phyloP scores from a whole-genome alignment of 2,888 invertebrate species.

The Archaeoteleia sp. region DNA sequence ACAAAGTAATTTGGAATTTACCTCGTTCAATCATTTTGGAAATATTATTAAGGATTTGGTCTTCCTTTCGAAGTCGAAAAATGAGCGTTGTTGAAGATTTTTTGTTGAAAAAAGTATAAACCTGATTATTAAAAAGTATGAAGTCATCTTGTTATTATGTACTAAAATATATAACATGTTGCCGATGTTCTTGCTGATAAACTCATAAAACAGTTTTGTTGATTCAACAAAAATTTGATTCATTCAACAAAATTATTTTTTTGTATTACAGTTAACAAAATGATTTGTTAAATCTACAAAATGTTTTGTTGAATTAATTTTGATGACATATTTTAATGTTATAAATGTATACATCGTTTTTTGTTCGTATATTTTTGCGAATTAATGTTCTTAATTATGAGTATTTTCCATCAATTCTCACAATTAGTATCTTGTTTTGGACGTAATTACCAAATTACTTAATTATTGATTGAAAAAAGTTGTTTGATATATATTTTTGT shows the following conservation, averaged over 20 bases:
- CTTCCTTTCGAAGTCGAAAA: no score
- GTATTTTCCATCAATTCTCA: constrained; percentile 42
- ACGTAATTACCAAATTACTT: constrained; percentile 37
- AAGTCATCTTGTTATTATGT: constrained; percentile 44
- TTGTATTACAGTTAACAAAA: no score
- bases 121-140: no score
- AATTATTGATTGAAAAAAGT: constrained; percentile 31
- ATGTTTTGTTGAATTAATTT: constrained; percentile 39
- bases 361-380: constrained; percentile 24
- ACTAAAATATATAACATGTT: constrained; percentile 38
- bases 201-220: no score
- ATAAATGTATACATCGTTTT: constrained; percentile 32
- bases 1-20: no score
- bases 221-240: no score
- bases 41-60: no score
- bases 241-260: no score
- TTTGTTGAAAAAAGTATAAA: no score
- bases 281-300: no score
- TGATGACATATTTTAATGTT: constrained; percentile 39
- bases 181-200: constrained; percentile 25
- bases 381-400: constrained; percentile 48
- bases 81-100: no score
- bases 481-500: constrained; percentile 17
- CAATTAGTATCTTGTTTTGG: constrained; percentile 37
- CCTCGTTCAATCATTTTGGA: no score